Evolutionary conservation across 1,140 invertebrate genomes (phyloP).

Genomic region (Eufriesea mexicana): DNA sequence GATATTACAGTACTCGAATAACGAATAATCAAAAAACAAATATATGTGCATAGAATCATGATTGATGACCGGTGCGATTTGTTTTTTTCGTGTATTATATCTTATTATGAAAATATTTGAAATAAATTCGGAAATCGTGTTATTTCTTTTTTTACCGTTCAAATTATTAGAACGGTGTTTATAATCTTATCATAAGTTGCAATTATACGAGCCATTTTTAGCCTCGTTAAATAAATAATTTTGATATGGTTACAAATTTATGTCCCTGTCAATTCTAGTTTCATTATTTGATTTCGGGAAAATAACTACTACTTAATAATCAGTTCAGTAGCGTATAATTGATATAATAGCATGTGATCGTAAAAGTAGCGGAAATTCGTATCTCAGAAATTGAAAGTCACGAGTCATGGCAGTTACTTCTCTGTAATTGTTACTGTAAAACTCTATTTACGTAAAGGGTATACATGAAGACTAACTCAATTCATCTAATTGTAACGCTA

Average conservation of each 20-base stretch:
- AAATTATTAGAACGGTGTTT: neutral
- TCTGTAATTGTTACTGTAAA: neutral
- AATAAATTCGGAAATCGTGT: neutral
- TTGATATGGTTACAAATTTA: neutral
- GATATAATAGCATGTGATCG: neutral
- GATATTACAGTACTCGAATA: neutral
- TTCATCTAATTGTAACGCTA: too few relatives aligned
- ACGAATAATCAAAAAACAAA: neutral
- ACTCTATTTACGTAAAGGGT: neutral
- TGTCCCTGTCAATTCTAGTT: neutral
- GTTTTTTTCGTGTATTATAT: neutral
- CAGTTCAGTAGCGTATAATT: neutral
- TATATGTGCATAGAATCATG: neutral
- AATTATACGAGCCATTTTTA: neutral
- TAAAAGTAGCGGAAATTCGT: neutral
- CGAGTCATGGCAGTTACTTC: neutral
- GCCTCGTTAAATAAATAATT: too few relatives aligned
- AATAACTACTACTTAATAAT: neutral
- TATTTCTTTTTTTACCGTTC: neutral
- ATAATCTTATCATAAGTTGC: neutral
- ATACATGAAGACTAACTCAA: neutral
- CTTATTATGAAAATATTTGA: neutral
- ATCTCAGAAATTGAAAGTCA: conserved; percentile 8
- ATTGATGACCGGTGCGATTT: neutral
- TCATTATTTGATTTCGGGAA: neutral